Evolutionary conservation across 2,888 invertebrate species (phyloP).

Genomic region (Portevinia maculata): DNA sequence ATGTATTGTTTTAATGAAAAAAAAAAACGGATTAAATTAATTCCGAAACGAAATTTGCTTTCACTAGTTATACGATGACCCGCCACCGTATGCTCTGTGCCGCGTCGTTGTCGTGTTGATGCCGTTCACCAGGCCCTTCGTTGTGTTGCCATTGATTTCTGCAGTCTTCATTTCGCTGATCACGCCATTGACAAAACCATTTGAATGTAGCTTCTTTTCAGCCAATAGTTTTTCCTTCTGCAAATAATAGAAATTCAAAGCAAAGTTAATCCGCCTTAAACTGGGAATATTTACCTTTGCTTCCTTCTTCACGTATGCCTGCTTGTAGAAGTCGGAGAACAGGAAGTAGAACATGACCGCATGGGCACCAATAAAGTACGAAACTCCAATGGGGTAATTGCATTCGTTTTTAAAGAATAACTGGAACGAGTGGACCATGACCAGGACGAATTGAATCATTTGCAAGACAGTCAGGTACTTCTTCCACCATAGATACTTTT

Average conservation of each 20-base stretch:
- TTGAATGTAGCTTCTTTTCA: constrained; percentile 75
- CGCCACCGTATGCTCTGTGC: constrained; percentile 80
- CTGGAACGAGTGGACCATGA: constrained; percentile 95
- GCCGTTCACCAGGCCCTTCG: constrained; percentile 75
- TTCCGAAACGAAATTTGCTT: constrained; percentile 57
- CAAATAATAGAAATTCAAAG: constrained; percentile 11
- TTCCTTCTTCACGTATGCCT: constrained; percentile 85
- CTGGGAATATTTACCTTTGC: constrained; percentile 77
- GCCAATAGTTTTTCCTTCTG: constrained; percentile 78
- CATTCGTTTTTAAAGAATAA: constrained; percentile 92
- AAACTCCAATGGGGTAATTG: constrained; percentile 93
- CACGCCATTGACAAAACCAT: constrained; percentile 78
- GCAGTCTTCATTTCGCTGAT: constrained; percentile 76
- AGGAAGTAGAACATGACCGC: constrained; percentile 96
- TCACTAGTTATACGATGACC: constrained; percentile 73
- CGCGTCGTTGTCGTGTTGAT: constrained; percentile 78
- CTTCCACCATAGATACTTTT: constrained; percentile 98
- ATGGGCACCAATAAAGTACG: constrained; percentile 96
- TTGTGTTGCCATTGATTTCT: constrained; percentile 78
- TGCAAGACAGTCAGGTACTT: constrained; percentile 95
- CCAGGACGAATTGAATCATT: constrained; percentile 95
- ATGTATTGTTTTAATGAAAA: constrained; percentile 23
- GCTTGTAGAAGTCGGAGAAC: constrained; percentile 95
- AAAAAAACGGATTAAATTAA: constrained; percentile 65
- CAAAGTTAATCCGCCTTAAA: neutral